phyloP scores from a whole-genome alignment of 2,113 vertebrate genomes.

The Strigops habroptila region DNA sequence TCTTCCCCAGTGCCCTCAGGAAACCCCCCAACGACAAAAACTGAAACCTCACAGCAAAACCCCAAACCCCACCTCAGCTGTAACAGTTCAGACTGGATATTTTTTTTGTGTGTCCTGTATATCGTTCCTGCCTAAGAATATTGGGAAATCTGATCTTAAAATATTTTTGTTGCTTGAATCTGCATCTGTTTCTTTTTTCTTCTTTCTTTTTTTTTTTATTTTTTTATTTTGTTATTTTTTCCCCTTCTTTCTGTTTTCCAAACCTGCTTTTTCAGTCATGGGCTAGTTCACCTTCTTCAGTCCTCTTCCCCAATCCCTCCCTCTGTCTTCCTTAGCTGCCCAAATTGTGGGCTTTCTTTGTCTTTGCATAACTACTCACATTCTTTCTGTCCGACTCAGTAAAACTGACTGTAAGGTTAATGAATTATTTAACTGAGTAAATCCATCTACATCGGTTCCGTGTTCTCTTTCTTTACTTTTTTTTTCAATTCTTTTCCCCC shows the following conservation, averaged over 20 bases:
- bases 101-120: neutral
- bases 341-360: neutral
- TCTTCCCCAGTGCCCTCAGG: neutral
- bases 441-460: neutral
- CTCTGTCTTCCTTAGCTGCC: neutral
- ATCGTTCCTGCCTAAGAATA: neutral
- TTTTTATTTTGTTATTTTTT: neutral
- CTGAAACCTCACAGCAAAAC: neutral
- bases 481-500: neutral
- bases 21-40: neutral
- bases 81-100: neutral
- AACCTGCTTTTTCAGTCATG: neutral
- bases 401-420: neutral
- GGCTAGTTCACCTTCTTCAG: neutral
- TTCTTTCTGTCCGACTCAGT: neutral
- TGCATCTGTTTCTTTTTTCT: neutral
- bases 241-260: neutral
- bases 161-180: neutral
- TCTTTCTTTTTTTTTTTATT: too few species aligned
- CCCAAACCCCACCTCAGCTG: neutral
- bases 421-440: neutral
- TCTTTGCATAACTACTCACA: neutral
- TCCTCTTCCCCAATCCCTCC: neutral
- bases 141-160: neutral
- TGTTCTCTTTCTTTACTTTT: neutral